Base-by-base conservation (phyloP, 2,888 invertebrate species). In the Pharmacophagus antenor region DNA sequence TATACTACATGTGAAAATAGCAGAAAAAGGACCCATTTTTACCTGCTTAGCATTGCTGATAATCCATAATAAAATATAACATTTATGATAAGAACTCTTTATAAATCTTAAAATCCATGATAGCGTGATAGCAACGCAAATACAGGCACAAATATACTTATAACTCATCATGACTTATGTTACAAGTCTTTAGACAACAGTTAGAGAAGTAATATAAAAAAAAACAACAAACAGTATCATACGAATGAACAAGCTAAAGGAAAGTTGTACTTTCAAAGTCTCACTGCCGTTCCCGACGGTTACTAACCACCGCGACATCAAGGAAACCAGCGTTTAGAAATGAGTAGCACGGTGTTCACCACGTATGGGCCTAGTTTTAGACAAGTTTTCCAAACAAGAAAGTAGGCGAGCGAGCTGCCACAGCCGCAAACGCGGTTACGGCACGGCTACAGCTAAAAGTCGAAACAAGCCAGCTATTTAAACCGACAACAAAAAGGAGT, bases 311-410 rank as follows among this genome's bases (percentile, higher is more conserved):
- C 20, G 55, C 55, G 60, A 61, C 58, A 70, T 67, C 65, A 70
- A 76, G 75, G 74, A 77, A 77, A 79, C 72, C 68, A 69, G 72
- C 74, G 73, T 84, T 74, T 76, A 83, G 85, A 85, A 74, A 78
- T 73, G 67, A 67, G 75, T 67, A 64, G 69, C 72, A 72, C 80
- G 73, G 75, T 79, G 77, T 82, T 79, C 76, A n/a, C n/a, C n/a
- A 76, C 71, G 70, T 67, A 72, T 71, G 73, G 76, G 71, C 84
- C 87, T 85, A 84, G 84, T 79, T 88, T 72, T 71, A 79, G 80
- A 88, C 87, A 73, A 84, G 88, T 87, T 88, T 85, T 83, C 85
- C 84, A 80, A 80, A 79, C 82, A 77, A 65, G 88, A 89, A 89
- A 88, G 88, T 87, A 85, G 88, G 85, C 77, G 74, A 86, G 73